A percentile compares a stretch with the other conserved stretches of the same genome.
Evolutionary conservation across 2,888 invertebrate genomes (phyloP).

Genomic region (Rhimphoctona megacephalus): DNA sequence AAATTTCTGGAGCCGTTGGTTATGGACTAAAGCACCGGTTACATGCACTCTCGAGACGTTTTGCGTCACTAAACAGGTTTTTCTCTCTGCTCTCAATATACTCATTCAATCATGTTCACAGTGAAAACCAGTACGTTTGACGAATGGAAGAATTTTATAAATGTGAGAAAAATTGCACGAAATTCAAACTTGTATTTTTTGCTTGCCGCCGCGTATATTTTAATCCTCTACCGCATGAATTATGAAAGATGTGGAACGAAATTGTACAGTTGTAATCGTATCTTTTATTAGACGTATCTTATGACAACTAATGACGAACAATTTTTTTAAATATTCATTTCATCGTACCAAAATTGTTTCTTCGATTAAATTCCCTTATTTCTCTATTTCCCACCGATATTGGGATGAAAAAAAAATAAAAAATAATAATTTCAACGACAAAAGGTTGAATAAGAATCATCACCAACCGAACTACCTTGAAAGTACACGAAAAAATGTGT

Average conservation of each 20-base stretch:
- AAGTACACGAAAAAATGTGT: not conserved
- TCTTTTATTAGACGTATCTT: not conserved
- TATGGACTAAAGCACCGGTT: slow-evolving; percentile 28
- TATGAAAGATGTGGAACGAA: no score
- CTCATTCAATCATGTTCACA: slow-evolving; percentile 47
- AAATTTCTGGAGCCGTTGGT: slow-evolving; percentile 18
- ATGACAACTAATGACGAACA: not conserved
- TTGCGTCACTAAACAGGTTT: slow-evolving; percentile 62
- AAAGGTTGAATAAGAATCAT: not conserved
- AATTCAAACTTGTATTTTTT: not conserved
- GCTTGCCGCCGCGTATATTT: not conserved
- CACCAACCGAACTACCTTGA: slow-evolving; percentile 11
- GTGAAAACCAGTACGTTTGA: slow-evolving; percentile 1
- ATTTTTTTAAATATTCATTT: not conserved
- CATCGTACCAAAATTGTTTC: not conserved
- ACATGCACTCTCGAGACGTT: slow-evolving; percentile 31
- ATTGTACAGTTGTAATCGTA: not conserved
- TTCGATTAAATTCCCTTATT: not conserved
- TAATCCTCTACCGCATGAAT: not conserved
- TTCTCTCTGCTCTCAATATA: slow-evolving; percentile 54
- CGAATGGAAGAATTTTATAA: not conserved
- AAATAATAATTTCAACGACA: not conserved
- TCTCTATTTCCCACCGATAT: not conserved
- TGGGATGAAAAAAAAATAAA: not conserved
- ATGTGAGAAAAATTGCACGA: slow-evolving; percentile 7